Conservation (phyloP, 2,113 vertebrate genomes). For the Bungarus multicinctus region DNA sequence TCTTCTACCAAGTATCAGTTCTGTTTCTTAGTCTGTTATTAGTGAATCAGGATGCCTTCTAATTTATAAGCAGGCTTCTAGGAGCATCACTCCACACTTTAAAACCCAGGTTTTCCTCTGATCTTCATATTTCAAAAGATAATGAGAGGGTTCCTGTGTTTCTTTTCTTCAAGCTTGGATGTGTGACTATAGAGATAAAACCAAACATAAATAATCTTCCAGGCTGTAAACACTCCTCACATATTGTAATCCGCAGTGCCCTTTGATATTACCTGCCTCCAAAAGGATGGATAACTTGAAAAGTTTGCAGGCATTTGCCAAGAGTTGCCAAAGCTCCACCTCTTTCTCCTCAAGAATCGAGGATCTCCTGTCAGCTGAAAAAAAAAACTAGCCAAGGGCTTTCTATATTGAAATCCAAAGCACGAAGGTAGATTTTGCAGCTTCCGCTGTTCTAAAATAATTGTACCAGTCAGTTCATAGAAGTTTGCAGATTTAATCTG, state of each 20-base stretch:
- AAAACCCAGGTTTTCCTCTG: slow-evolving; percentile 59
- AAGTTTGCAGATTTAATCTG: slow-evolving; percentile 64
- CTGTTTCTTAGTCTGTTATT: slow-evolving; percentile 41
- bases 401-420: slow-evolving; percentile 65
- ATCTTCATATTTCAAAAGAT: slow-evolving; percentile 71
- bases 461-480: slow-evolving; percentile 58
- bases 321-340: slow-evolving; percentile 62
- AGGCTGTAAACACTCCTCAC: slow-evolving; percentile 60
- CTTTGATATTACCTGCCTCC: slow-evolving; percentile 65
- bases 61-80: slow-evolving; percentile 45
- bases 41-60: slow-evolving; percentile 45
- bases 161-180: slow-evolving; percentile 55
- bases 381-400: slow-evolving; percentile 58
- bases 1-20: slow-evolving; percentile 34
- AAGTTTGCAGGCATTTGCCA: slow-evolving; percentile 56
- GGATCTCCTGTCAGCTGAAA: slow-evolving; percentile 57
- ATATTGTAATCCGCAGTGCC: slow-evolving; percentile 63
- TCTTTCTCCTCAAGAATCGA: slow-evolving; percentile 60
- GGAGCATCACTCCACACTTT: slow-evolving; percentile 53
- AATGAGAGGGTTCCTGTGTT: slow-evolving; percentile 62
- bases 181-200: slow-evolving; percentile 58
- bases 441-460: slow-evolving; percentile 63
- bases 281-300: slow-evolving; percentile 61
- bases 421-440: slow-evolving; percentile 61
- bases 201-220: slow-evolving; percentile 65